These are phyloP conservation scores for Drosophila funebris DNA, from an alignment of 1,140 invertebrate species.

Conservation along the genomic window DNA sequence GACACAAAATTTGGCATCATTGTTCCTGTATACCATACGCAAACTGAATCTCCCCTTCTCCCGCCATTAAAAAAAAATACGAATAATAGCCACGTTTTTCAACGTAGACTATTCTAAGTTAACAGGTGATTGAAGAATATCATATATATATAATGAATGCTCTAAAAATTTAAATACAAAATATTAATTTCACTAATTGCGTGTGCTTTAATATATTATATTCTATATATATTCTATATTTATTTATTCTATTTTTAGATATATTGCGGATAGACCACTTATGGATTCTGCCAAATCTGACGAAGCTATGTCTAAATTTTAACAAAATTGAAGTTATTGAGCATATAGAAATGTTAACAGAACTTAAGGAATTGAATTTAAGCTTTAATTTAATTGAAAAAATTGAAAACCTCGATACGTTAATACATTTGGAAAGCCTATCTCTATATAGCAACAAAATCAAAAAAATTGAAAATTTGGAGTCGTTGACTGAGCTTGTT, in stretches of 20 bases:
- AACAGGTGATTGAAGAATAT: too few relatives aligned
- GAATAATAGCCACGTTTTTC: too few relatives aligned
- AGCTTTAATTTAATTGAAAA: slow-evolving; percentile 93
- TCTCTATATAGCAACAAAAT: slow-evolving; percentile 92
- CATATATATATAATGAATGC: too few relatives aligned
- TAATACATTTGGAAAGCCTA: slow-evolving; percentile 90
- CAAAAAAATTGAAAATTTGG: slow-evolving; percentile 89
- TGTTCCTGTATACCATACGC: too few relatives aligned
- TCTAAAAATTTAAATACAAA: too few relatives aligned
- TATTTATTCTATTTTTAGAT: slow-evolving; percentile 84
- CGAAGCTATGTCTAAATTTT: slow-evolving; percentile 91
- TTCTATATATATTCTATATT: too few relatives aligned
- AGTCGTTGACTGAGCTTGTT: slow-evolving; percentile 88
- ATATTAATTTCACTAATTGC: too few relatives aligned
- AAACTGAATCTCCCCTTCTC: too few relatives aligned
- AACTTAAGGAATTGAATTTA: slow-evolving; percentile 91
- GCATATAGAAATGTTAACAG: slow-evolving; percentile 91
- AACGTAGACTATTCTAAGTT: too few relatives aligned
- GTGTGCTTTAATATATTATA: too few relatives aligned
- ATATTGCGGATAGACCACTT: slow-evolving; percentile 96
- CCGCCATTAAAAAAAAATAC: too few relatives aligned
- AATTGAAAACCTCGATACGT: slow-evolving; percentile 91
- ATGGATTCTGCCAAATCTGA: slow-evolving; percentile 90
- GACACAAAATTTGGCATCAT: too few relatives aligned
- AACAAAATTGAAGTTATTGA: slow-evolving; percentile 97